Base-by-base conservation (phyloP, 2,113 vertebrate species). In the Odocoileus hemionus region DNA sequence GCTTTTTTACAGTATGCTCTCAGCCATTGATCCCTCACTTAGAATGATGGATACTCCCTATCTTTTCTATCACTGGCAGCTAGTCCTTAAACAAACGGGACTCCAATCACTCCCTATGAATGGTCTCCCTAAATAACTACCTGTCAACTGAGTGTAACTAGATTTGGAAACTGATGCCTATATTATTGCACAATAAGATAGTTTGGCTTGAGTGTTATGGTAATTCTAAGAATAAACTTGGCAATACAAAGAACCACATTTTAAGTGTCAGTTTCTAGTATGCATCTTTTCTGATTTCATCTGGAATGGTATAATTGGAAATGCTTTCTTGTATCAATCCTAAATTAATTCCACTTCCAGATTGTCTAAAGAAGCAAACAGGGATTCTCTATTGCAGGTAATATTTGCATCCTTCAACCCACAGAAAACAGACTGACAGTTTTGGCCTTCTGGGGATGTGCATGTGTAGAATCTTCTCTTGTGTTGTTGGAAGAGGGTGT, bases 31-130 rank as follows among this genome's bases (percentile, higher is more conserved):
- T 97, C 76, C 60, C 5, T 84, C 85, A 95, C 94, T 97, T 97
- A 97, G 58, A 94, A 96, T 97, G 97, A 98, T 96, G 85, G 79
- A 98, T 98, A 90, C 86, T 33, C n/a, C 58, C 64, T 95, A 95
- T 97, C 54, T 97, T 89, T 95, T 84, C 96, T 96, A 95, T 97
- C 92, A 61, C 61, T 92, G 74, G 90, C 94, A 96, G 64, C 33
- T 85, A 92, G 92, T 61, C 36, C 94, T 97, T 94, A 97, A 97
- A 97, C 89, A 98, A 92, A 97, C 97, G 84, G 92, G 90, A 85
- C 96, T 97, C 79, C 58, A 82, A 87, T 95, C 52, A 86, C 64
- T 97, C 94, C 64, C 92, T 70, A 57, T 89, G 91, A 76, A 97
- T 57, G 33, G 92, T 90, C 64, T 96, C 47, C 30, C 58, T 98